Conservation (phyloP, 2,797 vertebrate genomes). For the Thalassophryne amazonica region DNA sequence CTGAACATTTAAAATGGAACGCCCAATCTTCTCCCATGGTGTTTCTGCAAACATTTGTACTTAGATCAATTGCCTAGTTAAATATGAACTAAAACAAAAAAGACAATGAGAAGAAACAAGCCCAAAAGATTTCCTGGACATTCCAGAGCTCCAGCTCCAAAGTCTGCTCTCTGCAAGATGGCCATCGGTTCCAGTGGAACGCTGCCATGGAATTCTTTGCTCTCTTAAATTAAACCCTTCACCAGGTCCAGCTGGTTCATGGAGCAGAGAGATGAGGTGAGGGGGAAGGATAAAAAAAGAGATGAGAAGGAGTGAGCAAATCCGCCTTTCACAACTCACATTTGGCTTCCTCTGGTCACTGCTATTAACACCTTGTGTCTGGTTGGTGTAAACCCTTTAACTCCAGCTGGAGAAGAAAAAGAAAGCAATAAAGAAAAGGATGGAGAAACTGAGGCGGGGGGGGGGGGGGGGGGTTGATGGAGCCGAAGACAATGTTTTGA, state of each 20-base stretch:
- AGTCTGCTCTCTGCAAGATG: constrained; percentile 54
- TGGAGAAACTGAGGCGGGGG: constrained; percentile 1
- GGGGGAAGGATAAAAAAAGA: constrained; percentile 17
- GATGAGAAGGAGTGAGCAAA: constrained; percentile 47
- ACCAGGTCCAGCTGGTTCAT: constrained; percentile 66
- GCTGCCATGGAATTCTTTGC: constrained; percentile 73
- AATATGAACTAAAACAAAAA: constrained; percentile 34
- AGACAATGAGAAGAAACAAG: constrained; percentile 45
- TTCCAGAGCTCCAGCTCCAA: constrained; percentile 43
- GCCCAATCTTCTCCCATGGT: background rate
- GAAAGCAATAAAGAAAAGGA: constrained; percentile 7
- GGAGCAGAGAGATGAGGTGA: constrained; percentile 19
- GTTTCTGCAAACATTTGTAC: constrained; percentile 23
- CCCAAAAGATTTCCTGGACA: constrained; percentile 53
- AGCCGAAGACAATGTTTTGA: constrained; percentile 53
- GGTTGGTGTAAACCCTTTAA: constrained; percentile 25
- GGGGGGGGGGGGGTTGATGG: constrained; percentile 11
- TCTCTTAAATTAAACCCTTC: constrained; percentile 76
- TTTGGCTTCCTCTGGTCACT: constrained; percentile 55
- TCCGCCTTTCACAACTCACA: constrained; percentile 45
- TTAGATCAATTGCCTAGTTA: constrained; percentile 15
- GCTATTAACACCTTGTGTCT: constrained; percentile 63
- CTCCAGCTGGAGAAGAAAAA: constrained; percentile 21
- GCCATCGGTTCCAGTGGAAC: constrained; percentile 66
- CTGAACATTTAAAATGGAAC: background rate